Conservation (phyloP, 2,797 vertebrate species). For the Phalloptychus januarius region DNA sequence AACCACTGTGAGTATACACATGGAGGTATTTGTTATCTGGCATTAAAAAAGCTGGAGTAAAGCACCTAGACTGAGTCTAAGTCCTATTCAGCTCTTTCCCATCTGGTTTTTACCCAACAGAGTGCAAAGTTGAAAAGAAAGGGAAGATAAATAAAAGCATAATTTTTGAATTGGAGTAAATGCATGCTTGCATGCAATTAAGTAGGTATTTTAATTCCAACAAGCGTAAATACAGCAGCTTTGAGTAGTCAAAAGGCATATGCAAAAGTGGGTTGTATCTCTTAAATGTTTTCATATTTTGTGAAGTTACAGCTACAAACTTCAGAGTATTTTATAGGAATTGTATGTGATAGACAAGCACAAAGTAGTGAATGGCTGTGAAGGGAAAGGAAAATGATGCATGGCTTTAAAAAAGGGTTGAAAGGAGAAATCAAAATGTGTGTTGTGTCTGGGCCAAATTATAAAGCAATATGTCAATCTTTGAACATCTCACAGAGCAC, state of each 20-base stretch:
- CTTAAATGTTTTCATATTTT: not conserved
- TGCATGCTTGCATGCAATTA: not conserved
- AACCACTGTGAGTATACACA: conserved; percentile 82
- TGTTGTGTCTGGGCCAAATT: not conserved
- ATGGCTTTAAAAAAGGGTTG: not conserved
- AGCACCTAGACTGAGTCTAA: not conserved
- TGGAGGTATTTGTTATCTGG: not conserved
- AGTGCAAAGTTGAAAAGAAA: not conserved
- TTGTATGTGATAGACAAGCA: not conserved
- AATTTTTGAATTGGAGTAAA: not conserved
- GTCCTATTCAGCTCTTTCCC: not conserved
- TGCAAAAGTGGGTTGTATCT: not conserved
- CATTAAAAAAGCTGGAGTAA: not conserved
- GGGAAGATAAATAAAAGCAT: not conserved
- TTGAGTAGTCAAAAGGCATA: not conserved
- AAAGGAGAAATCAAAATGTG: not conserved
- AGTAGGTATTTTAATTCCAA: not conserved
- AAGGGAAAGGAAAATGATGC: not conserved
- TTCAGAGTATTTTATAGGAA: not conserved
- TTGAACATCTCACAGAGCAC: not conserved
- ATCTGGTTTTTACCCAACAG: not conserved
- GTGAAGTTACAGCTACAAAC: not conserved
- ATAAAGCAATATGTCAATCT: not conserved
- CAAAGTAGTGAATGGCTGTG: not conserved
- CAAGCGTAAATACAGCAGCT: not conserved